phyloP scores from a whole-genome alignment of 2,888 invertebrate species.

The Drosophila lacicola region DNA sequence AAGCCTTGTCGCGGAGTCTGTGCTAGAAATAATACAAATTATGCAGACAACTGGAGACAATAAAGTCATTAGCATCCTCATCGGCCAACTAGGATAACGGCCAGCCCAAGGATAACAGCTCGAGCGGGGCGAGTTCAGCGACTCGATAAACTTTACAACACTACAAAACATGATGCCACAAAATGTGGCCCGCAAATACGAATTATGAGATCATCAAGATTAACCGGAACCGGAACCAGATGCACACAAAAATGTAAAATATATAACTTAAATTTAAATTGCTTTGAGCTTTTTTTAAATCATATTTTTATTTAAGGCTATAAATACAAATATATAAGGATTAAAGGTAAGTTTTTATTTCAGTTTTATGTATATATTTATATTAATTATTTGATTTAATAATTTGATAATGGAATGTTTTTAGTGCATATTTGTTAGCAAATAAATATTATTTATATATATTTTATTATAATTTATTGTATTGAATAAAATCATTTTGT shows the following conservation, averaged over 20 bases:
- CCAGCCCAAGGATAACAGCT: constrained; percentile 8
- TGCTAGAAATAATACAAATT: constrained; percentile 63
- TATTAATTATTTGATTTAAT: no score
- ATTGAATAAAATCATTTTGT: no score
- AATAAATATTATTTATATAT: no score
- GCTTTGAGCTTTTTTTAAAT: not conserved
- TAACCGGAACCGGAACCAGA: not conserved
- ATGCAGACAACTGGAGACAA: constrained; percentile 69
- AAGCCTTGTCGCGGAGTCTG: constrained; percentile 29
- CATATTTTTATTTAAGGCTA: no score
- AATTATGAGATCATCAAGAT: constrained; percentile 26
- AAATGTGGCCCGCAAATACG: constrained; percentile 8
- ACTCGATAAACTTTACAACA: constrained; percentile 11
- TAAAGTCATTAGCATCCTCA: constrained; percentile 65
- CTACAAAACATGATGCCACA: not conserved
- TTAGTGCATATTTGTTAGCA: no score
- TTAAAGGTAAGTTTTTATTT: not conserved
- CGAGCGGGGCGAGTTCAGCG: constrained; percentile 25
- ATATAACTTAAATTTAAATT: not conserved
- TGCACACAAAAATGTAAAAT: no score
- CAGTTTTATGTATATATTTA: no score
- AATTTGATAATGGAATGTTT: no score
- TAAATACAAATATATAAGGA: not conserved
- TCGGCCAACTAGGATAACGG: constrained; percentile 39
- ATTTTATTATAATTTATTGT: no score